Evolutionary conservation across 2,113 vertebrate genomes (phyloP), one percentile per base, ranked within the genome.

Genomic region (Apus apus): DNA sequence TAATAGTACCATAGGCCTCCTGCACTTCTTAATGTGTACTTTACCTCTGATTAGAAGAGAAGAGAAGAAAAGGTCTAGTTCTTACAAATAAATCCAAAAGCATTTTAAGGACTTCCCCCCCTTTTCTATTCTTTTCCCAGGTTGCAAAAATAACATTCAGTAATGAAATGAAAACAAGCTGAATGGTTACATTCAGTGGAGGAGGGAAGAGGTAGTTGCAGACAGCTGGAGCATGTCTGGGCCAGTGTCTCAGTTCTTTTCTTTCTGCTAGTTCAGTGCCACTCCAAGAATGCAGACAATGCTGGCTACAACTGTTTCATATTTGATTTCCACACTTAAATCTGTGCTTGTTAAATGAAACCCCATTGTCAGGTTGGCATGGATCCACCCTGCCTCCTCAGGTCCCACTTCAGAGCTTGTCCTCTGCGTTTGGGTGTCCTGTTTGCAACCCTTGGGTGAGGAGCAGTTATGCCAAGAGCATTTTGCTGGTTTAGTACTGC

Each of bases 91-190:
- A 94, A 43, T 21, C 30, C 17, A 1, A 76, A 89, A 88, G 70
- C 46, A 62, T 94, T 89, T 87, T 68, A 92, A 96, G 70, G 76
- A 77, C 92, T 67, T 2, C 3, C 6, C 29, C 11, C 6, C 4
- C 13, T 57, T 74, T 82, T 60, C 87, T 88, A 67, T 95, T 84
- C 92, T 96, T 51, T 74, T 84, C 65, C 90, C 89, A 95, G 81
- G 87, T 94, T 93, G 87, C 91, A 96, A 94, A 97, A 96, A 94
- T 75, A 97, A 95, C 91, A 96, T 92, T 48, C 75, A 94, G 87
- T 97, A 97, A 98, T 98, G 96, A 98, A 98, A 98, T 97, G 90
- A 97, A 98, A 98, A 98, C 96, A 98, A 96, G 93, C 36, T 46
- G 86, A 96, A 74, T 48, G 51, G 91, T 83, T 95, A 57, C n/a